Evolutionary conservation across 2,797 vertebrate genomes (phyloP).

Genomic region (Poeciliopsis turneri): DNA sequence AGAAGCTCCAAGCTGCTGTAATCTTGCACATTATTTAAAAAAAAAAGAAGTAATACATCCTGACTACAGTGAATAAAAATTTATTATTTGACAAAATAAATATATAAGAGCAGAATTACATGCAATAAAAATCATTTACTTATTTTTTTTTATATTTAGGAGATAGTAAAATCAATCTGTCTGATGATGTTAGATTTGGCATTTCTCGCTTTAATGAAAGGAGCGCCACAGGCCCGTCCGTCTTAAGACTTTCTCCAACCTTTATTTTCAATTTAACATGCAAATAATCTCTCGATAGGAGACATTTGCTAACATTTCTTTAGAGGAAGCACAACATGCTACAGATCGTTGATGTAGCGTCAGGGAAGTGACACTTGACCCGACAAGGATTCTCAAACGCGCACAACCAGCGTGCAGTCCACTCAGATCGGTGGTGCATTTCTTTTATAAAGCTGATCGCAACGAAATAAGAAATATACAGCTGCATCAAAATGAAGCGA

Average conservation of each 20-base stretch:
- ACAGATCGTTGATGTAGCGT: not conserved
- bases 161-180: not conserved
- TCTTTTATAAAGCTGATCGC: not conserved
- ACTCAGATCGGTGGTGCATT: not conserved
- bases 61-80: not conserved
- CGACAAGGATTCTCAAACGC: constrained; percentile 31
- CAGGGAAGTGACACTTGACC: constrained; percentile 42
- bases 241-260: not conserved
- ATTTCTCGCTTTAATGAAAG: not conserved
- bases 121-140: not conserved
- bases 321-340: not conserved
- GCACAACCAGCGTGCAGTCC: not conserved
- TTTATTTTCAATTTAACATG: not conserved
- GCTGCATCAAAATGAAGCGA: not conserved
- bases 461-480: not conserved
- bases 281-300: not conserved
- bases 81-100: not conserved
- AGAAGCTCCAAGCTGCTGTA: not conserved
- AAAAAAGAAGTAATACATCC: not conserved
- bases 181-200: not conserved
- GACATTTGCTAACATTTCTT: not conserved
- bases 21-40: not conserved
- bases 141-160: not conserved
- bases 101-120: not conserved
- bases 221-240: not conserved